A percentile compares a stretch with the other conserved stretches of the same genome.
These are phyloP conservation scores for Triplophysa tibetana DNA, from an alignment of 2,113 vertebrate genomes.

Conservation along the genomic window DNA sequence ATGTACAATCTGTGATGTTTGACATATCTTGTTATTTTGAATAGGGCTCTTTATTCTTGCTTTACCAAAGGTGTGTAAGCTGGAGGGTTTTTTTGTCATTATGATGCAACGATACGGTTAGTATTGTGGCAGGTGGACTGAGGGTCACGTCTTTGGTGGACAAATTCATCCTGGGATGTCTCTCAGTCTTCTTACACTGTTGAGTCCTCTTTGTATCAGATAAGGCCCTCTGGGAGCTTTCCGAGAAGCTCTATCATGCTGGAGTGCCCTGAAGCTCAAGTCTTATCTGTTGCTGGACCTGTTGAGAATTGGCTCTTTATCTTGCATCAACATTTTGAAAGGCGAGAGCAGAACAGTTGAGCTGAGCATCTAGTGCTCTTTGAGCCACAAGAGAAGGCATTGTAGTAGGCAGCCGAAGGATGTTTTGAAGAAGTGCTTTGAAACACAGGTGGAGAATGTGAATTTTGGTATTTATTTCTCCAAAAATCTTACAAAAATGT, in stretches of 20 bases:
- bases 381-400: constrained; percentile 28
- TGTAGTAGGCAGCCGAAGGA: background rate
- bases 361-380: constrained; percentile 42
- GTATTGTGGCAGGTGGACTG: constrained; percentile 26
- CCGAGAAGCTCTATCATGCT: constrained; percentile 56
- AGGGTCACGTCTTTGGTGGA: constrained; percentile 48
- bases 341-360: constrained; percentile 55
- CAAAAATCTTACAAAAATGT: constrained; percentile 11
- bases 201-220: constrained; percentile 63
- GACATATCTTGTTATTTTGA: background rate
- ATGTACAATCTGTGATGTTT: background rate
- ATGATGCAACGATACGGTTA: constrained; percentile 9
- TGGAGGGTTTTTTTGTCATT: constrained; percentile 10
- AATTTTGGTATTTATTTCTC: background rate
- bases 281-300: constrained; percentile 63
- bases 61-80: constrained; percentile 8
- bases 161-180: constrained; percentile 54
- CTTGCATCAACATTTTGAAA: constrained; percentile 58
- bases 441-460: background rate
- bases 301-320: constrained; percentile 62
- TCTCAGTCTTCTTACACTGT: constrained; percentile 43
- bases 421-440: constrained; percentile 18
- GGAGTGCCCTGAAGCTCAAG: constrained; percentile 58
- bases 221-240: constrained; percentile 58
- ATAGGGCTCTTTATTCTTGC: background rate